Evolutionary conservation across 2,888 invertebrate genomes (phyloP).

Genomic region (Argynnis bischoffii): DNA sequence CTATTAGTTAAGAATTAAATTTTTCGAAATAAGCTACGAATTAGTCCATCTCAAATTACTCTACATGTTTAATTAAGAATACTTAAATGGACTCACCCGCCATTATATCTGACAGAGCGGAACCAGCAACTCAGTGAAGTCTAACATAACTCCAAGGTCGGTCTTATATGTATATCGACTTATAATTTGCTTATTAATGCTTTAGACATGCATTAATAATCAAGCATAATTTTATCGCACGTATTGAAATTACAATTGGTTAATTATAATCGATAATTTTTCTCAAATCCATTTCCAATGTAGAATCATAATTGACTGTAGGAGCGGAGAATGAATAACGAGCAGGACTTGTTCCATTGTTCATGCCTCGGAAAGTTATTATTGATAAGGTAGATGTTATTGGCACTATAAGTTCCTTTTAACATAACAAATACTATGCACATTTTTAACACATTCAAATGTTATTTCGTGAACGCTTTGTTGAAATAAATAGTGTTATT

Average conservation of each 20-base stretch:
- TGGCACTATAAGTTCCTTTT: not conserved
- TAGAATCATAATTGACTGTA: too few species aligned
- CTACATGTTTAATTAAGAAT: constrained; percentile 11
- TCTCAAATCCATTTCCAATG: too few species aligned
- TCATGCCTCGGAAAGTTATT: too few species aligned
- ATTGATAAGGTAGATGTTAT: not conserved
- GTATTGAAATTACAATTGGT: too few species aligned
- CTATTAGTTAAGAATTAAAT: too few species aligned
- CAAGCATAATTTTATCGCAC: too few species aligned
- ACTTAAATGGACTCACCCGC: constrained; percentile 4
- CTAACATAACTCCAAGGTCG: constrained; percentile 69
- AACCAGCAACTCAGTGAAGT: constrained; percentile 58
- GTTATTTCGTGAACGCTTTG: constrained; percentile 5
- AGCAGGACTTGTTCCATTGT: too few species aligned
- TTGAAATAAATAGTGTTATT: constrained; percentile 18
- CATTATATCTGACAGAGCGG: constrained; percentile 55
- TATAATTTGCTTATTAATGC: not conserved
- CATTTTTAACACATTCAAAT: not conserved
- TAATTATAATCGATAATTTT: too few species aligned
- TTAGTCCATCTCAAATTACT: not conserved
- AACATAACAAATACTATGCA: not conserved
- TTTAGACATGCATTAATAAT: too few species aligned
- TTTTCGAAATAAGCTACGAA: too few species aligned
- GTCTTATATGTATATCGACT: constrained; percentile 28
- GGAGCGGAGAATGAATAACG: too few species aligned